Conservation (phyloP, 2,888 invertebrate genomes). For the Oscheius sp. region DNA sequence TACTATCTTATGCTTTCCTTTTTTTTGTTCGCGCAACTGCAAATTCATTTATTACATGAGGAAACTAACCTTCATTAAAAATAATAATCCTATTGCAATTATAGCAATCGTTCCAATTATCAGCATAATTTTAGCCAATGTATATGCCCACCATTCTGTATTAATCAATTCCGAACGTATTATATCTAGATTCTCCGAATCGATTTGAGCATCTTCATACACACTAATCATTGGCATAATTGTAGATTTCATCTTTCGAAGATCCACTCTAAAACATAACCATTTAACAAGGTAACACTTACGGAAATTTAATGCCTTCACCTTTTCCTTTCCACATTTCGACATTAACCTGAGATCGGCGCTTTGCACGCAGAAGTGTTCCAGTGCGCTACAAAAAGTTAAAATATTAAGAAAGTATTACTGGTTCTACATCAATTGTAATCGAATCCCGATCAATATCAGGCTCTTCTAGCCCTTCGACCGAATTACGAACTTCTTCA, state of each 20-base stretch:
- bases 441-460: slow-evolving; percentile 59
- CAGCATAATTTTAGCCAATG: slow-evolving; percentile 7
- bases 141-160: slow-evolving; percentile 29
- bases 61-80: background rate
- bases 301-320: slow-evolving; percentile 63
- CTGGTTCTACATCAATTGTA: slow-evolving; percentile 67
- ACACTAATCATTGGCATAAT: slow-evolving; percentile 58
- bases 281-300: slow-evolving; percentile 33
- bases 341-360: slow-evolving; percentile 56
- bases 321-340: slow-evolving; percentile 69
- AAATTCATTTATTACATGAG: background rate
- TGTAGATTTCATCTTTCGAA: slow-evolving; percentile 52
- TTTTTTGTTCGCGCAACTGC: slow-evolving; percentile 3
- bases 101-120: slow-evolving; percentile 11
- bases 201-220: slow-evolving; percentile 59
- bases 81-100: background rate
- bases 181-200: slow-evolving; percentile 44
- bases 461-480: slow-evolving; percentile 58
- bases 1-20: slow-evolving; percentile 14
- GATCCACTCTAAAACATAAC: slow-evolving; percentile 39
- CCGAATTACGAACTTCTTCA: slow-evolving; percentile 48
- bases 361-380: slow-evolving; percentile 49
- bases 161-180: slow-evolving; percentile 25
- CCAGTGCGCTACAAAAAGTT: slow-evolving; percentile 44
- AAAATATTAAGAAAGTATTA: slow-evolving; percentile 17